These are phyloP conservation scores for Alcedo quadribrachys DNA, from an alignment of 2,797 vertebrate genomes.

Conservation along the genomic window DNA sequence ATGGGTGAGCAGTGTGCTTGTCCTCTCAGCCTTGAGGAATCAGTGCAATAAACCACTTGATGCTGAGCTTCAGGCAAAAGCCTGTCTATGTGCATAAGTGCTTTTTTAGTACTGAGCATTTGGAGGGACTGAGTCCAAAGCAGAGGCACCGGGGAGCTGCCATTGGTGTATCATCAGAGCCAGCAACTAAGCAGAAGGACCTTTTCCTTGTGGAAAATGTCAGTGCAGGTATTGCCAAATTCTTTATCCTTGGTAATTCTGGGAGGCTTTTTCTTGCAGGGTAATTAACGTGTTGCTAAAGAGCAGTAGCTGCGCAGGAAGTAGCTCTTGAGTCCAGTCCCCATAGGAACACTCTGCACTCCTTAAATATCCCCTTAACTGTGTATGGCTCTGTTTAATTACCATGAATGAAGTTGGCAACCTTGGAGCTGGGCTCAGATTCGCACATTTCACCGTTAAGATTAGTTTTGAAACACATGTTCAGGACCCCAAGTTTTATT, in stretches of 20 bases:
- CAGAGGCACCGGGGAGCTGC: neutral
- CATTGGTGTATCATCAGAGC: rapidly evolving
- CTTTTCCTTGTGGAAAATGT: neutral
- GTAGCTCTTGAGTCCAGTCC: constrained; percentile 23
- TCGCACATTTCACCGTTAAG: neutral
- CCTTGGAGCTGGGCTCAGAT: constrained; percentile 8
- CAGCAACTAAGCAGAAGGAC: neutral
- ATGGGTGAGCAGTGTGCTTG: rapidly evolving
- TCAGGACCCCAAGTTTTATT: constrained; percentile 54
- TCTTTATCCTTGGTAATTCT: neutral
- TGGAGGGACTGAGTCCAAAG: neutral
- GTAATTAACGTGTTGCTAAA: constrained; percentile 15
- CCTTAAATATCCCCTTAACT: constrained; percentile 39
- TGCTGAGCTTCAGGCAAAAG: neutral
- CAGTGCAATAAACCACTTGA: rapidly evolving
- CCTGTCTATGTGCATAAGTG: rapidly evolving
- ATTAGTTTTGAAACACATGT: constrained; percentile 32
- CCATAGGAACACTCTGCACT: constrained; percentile 31
- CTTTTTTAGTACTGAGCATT: rapidly evolving
- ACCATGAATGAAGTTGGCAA: constrained; percentile 57
- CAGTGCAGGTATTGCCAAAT: constrained; percentile 30
- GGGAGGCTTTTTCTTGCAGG: neutral
- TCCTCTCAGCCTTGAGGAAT: neutral
- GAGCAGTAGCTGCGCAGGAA: neutral
- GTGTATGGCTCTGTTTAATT: constrained; percentile 44